phyloP scores from a whole-genome alignment of 2,113 vertebrate genomes.

The Deroptyus accipitrinus region DNA sequence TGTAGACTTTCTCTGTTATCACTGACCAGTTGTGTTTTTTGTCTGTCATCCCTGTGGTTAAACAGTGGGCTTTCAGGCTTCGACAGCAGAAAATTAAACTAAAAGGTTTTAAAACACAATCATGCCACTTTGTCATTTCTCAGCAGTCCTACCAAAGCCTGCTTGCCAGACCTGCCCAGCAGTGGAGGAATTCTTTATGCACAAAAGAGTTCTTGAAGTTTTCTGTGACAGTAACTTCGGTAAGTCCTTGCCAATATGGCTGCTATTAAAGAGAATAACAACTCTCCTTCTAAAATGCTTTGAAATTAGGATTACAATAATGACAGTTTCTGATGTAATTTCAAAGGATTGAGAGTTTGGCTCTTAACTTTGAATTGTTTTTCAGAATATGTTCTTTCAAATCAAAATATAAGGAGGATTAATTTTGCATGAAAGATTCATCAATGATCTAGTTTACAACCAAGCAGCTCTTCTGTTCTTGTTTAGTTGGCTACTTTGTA shows the following conservation, averaged over 20 bases:
- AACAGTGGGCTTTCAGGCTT: background rate
- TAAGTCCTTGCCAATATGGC: conserved; percentile 60
- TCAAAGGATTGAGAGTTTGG: background rate
- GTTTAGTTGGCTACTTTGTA: background rate
- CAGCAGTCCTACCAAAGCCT: conserved; percentile 81
- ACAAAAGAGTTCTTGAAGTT: conserved; percentile 78
- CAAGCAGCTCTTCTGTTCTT: background rate
- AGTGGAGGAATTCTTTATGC: conserved; percentile 74
- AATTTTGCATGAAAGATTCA: background rate
- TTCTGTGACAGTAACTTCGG: conserved; percentile 85
- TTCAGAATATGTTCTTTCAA: background rate
- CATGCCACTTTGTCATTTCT: background rate
- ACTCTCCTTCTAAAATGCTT: background rate
- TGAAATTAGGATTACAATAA: background rate
- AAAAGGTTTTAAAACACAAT: background rate
- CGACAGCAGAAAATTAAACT: background rate
- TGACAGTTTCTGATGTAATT: background rate
- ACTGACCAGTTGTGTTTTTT: background rate
- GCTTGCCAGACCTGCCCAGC: conserved; percentile 84
- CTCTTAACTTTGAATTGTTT: background rate
- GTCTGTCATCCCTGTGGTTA: background rate
- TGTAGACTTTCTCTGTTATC: background rate
- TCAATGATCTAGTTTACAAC: background rate
- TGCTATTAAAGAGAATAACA: background rate
- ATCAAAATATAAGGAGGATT: background rate